These are phyloP conservation scores for Panthera leo DNA, from an alignment of 2,113 vertebrate genomes.

Conservation along the genomic window DNA sequence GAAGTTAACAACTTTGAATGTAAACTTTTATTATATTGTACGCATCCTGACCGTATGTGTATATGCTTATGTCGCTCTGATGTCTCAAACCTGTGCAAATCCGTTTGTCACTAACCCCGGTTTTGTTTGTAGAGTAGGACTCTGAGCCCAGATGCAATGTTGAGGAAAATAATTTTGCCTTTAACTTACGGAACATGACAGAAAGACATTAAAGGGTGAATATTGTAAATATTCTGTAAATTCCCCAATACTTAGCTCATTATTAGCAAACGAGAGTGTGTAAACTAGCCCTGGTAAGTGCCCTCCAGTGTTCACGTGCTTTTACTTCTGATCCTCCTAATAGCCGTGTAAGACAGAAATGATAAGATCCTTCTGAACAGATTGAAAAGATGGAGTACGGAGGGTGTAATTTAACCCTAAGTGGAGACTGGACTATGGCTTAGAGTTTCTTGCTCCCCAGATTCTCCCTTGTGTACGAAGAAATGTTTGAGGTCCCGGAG, in stretches of 20 bases:
- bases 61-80: neutral
- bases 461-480: neutral
- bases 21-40: neutral
- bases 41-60: neutral
- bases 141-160: neutral
- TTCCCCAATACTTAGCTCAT: neutral
- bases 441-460: neutral
- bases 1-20: neutral
- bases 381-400: neutral
- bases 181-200: neutral
- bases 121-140: neutral
- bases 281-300: neutral
- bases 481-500: neutral
- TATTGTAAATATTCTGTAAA: neutral
- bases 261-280: neutral
- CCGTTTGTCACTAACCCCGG: neutral
- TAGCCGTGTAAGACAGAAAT: neutral
- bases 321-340: neutral
- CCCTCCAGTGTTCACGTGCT: neutral
- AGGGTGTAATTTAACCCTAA: neutral
- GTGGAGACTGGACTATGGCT: neutral
- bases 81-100: neutral
- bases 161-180: neutral
- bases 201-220: neutral
- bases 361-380: neutral